Percentiles rank a stretch among this genome's conserved stretches.
These are phyloP conservation scores for Pimpla rufipes DNA, from an alignment of 2,888 invertebrate species.

Conservation along the genomic window DNA sequence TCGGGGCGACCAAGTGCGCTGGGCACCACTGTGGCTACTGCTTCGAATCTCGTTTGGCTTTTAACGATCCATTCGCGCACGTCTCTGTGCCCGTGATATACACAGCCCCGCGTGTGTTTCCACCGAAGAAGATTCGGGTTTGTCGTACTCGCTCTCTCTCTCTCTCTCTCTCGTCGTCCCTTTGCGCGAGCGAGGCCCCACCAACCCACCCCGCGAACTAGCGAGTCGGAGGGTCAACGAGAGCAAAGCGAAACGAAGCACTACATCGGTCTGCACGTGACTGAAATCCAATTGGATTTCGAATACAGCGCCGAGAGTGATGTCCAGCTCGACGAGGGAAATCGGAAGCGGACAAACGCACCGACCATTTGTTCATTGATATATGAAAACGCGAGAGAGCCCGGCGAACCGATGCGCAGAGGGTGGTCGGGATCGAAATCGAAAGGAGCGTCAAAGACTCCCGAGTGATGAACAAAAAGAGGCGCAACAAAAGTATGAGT, in stretches of 20 bases:
- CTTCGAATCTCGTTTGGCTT: constrained; percentile 39
- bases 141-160: constrained; percentile 41
- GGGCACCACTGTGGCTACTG: not conserved
- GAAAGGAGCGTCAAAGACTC: not conserved
- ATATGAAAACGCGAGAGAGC: constrained; percentile 40
- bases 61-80: constrained; percentile 45
- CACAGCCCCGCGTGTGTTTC: not conserved
- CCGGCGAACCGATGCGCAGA: not conserved
- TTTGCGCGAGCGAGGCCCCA: constrained; percentile 35
- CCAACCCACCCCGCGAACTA: constrained; percentile 44
- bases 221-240: constrained; percentile 56
- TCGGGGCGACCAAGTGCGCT: not conserved
- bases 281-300: constrained; percentile 64
- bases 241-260: constrained; percentile 52
- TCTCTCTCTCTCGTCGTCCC: too few relatives aligned
- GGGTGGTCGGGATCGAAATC: not conserved
- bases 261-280: constrained; percentile 58
- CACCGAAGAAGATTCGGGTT: constrained; percentile 42
- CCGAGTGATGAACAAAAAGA: not conserved
- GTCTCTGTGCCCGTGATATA: not conserved
- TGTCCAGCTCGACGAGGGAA: constrained; percentile 48
- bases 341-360: constrained; percentile 40
- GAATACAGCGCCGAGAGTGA: constrained; percentile 51
- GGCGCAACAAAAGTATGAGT: too few relatives aligned
- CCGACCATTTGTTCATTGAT: constrained; percentile 15